phyloP scores from a whole-genome alignment of 2,797 vertebrate genomes.

The Trichosurus vulpecula region DNA sequence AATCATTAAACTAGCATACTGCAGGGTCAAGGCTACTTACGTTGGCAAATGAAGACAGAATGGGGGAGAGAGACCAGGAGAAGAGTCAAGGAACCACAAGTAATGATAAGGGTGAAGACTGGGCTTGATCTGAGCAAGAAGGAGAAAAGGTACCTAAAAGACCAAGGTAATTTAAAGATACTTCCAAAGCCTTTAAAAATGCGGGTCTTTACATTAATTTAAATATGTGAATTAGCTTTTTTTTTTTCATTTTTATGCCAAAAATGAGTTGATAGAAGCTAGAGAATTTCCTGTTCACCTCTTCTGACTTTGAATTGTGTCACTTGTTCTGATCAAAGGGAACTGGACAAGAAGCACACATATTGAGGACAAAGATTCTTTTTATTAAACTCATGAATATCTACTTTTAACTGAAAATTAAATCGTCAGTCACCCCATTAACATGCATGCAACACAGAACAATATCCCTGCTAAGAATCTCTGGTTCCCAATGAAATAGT shows the following conservation, averaged over 20 bases:
- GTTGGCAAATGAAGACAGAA: background rate
- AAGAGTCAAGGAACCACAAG: background rate
- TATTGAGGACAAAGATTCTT: constrained; percentile 71
- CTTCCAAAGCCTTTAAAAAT: background rate
- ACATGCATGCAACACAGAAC: constrained; percentile 53
- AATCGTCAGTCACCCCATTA: constrained; percentile 47
- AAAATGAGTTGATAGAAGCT: background rate
- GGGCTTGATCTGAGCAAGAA: background rate
- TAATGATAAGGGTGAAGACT: background rate
- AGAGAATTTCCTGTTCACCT: background rate
- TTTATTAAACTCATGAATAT: constrained; percentile 66
- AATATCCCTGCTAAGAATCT: constrained; percentile 22
- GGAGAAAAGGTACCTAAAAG: background rate
- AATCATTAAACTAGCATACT: background rate
- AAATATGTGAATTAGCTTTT: background rate
- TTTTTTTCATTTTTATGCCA: background rate
- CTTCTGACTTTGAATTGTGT: constrained; percentile 25
- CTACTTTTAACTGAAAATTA: constrained; percentile 65
- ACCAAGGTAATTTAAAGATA: constrained; percentile 14
- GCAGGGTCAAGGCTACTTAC: background rate
- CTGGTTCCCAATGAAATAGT: constrained; percentile 39
- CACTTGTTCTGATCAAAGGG: constrained; percentile 59
- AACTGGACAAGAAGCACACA: constrained; percentile 56
- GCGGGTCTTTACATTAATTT: background rate
- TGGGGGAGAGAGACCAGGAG: background rate